Conservation (phyloP, 1,140 invertebrate species). For the Mizuhopecten yessoensis region DNA sequence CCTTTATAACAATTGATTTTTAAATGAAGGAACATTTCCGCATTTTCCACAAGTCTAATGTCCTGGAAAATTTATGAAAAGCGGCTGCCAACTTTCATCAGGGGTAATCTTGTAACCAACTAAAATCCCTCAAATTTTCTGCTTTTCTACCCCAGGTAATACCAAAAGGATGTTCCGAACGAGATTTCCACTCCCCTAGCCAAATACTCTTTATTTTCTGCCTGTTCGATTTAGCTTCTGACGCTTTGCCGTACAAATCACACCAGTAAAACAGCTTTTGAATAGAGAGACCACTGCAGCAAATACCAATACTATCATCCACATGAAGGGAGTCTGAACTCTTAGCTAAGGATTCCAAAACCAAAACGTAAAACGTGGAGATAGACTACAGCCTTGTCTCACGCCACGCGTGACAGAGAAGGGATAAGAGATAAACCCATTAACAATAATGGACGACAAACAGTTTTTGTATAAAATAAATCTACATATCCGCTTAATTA, state of each 20-base stretch:
- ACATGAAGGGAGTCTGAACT: slow-evolving; percentile 66
- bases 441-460: slow-evolving; percentile 53
- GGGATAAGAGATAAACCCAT: slow-evolving; percentile 69
- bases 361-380: slow-evolving; percentile 82
- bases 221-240: slow-evolving; percentile 66
- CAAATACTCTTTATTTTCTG: slow-evolving; percentile 65
- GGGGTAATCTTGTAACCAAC: slow-evolving; percentile 60
- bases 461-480: too few species aligned
- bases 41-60: slow-evolving; percentile 50
- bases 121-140: slow-evolving; percentile 63
- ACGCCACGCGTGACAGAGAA: slow-evolving; percentile 68
- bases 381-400: too few species aligned
- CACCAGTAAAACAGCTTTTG: slow-evolving; percentile 52
- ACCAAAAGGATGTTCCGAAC: slow-evolving; percentile 64
- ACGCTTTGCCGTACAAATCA: slow-evolving; percentile 60
- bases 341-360: slow-evolving; percentile 73
- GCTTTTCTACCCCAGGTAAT: slow-evolving; percentile 63
- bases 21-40: slow-evolving; percentile 58
- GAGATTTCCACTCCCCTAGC: slow-evolving; percentile 65
- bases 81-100: slow-evolving; percentile 62
- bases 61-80: slow-evolving; percentile 55
- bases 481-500: too few species aligned
- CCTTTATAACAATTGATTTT: slow-evolving; percentile 60
- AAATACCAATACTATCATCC: slow-evolving; percentile 65
- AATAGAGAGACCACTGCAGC: slow-evolving; percentile 55